Percentiles rank a stretch among this genome's conserved stretches.
Conservation (phyloP, 2,888 invertebrate species). For the Ophioninae sp. region DNA sequence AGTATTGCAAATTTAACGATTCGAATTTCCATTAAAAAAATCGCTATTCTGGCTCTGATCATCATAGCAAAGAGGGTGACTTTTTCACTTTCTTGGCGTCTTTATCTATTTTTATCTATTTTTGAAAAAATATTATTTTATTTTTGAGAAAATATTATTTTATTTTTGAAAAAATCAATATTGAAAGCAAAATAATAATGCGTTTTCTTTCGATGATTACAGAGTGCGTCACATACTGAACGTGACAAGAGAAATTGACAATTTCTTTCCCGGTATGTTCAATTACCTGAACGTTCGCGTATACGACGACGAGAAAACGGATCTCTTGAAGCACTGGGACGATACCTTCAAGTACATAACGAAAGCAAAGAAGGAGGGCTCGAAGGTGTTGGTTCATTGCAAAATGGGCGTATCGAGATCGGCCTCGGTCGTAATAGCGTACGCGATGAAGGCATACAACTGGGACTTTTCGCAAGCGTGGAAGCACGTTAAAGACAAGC, state of each 20-base stretch:
- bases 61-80: neutral
- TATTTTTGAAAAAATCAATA: neutral
- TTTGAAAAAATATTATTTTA: too few relatives aligned
- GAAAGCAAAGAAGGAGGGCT: conserved; percentile 93
- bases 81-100: neutral
- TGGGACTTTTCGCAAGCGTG: conserved; percentile 95
- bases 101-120: too few relatives aligned
- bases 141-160: too few relatives aligned
- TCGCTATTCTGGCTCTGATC: neutral
- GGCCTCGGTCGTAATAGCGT: conserved; percentile 98
- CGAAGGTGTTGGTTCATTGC: conserved; percentile 98
- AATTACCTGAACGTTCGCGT: conserved; percentile 98
- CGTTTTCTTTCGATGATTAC: conserved; percentile 70
- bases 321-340: conserved; percentile 98
- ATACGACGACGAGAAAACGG: conserved; percentile 98
- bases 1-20: too few relatives aligned
- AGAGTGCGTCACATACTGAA: conserved; percentile 98
- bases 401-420: conserved; percentile 99
- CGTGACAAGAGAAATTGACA: conserved; percentile 99
- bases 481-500: conserved; percentile 93
- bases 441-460: conserved; percentile 98
- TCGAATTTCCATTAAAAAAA: neutral
- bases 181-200: neutral
- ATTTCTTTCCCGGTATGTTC: conserved; percentile 98
- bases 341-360: conserved; percentile 98